Percentiles rank a stretch among this genome's conserved stretches.
These are phyloP conservation scores for Ceratina calcarata DNA, from an alignment of 1,140 invertebrate species.

Conservation along the genomic window DNA sequence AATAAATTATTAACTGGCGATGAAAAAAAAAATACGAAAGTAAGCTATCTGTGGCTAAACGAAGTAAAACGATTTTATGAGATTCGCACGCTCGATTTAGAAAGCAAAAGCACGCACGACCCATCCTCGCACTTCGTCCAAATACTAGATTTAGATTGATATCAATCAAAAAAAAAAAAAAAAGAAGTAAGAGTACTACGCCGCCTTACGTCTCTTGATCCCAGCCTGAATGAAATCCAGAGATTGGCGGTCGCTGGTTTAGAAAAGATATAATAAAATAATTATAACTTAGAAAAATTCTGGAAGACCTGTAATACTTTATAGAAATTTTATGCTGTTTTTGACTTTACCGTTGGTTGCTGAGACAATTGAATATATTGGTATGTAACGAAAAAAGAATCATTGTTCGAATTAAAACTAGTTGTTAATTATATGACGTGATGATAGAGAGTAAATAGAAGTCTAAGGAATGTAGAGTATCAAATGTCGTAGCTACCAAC, in stretches of 20 bases:
- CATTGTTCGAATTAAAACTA: slow-evolving; percentile 68
- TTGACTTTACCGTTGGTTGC: slow-evolving; percentile 56
- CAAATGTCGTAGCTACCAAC: slow-evolving; percentile 56
- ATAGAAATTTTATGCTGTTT: slow-evolving; percentile 63
- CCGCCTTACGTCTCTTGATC: slow-evolving; percentile 52
- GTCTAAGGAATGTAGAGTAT: slow-evolving; percentile 42
- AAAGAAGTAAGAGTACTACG: slow-evolving; percentile 32
- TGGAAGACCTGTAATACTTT: slow-evolving; percentile 72
- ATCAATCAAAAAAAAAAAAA: slow-evolving; percentile 73
- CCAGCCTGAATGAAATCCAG: slow-evolving; percentile 47
- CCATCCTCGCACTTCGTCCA: slow-evolving; percentile 76
- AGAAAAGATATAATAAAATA: slow-evolving; percentile 63
- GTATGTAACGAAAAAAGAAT: slow-evolving; percentile 50
- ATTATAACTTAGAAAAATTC: slow-evolving; percentile 67
- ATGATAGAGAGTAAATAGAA: slow-evolving; percentile 66
- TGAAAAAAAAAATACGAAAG: slow-evolving; percentile 56
- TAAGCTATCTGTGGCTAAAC: slow-evolving; percentile 62
- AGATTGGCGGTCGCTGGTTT: slow-evolving; percentile 55
- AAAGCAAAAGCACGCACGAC: slow-evolving; percentile 72
- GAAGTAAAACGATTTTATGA: slow-evolving; percentile 60
- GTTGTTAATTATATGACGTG: slow-evolving; percentile 61
- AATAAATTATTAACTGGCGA: slow-evolving; percentile 59
- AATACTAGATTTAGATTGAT: slow-evolving; percentile 75
- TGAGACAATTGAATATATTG: slow-evolving; percentile 64
- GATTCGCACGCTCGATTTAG: slow-evolving; percentile 65